These are phyloP conservation scores for Falco rusticolus DNA, from an alignment of 2,797 vertebrate genomes.

Conservation along the genomic window DNA sequence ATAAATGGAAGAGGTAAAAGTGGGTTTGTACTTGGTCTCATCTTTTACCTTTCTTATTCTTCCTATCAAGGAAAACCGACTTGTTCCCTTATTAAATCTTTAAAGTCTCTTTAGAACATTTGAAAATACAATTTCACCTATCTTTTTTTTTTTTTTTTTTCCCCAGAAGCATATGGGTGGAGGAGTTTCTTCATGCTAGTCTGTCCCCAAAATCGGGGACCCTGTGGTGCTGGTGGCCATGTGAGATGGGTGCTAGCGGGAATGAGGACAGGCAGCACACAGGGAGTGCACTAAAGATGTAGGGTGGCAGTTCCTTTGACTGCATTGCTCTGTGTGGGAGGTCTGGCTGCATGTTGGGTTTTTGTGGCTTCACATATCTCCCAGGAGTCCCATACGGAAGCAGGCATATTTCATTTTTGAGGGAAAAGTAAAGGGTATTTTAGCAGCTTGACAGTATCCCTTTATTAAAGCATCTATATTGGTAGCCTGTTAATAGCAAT, in stretches of 20 bases:
- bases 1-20: neutral
- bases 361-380: neutral
- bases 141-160: too few relatives aligned
- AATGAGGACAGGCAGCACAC: accelerated
- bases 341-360: too few relatives aligned
- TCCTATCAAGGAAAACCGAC: neutral
- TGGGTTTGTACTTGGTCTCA: neutral
- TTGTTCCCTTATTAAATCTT: neutral
- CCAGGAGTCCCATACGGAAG: neutral
- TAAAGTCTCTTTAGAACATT: neutral
- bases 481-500: neutral
- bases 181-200: neutral
- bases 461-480: neutral
- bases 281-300: accelerated
- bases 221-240: neutral
- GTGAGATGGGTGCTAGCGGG: neutral
- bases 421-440: neutral
- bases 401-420: neutral
- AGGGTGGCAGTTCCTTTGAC: accelerated
- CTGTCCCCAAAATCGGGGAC: neutral
- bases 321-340: accelerated
- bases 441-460: neutral
- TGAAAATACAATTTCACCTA: neutral
- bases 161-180: too few relatives aligned
- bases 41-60: neutral